Conservation (phyloP, 2,113 vertebrate species). For the Acanthisitta chloris region DNA sequence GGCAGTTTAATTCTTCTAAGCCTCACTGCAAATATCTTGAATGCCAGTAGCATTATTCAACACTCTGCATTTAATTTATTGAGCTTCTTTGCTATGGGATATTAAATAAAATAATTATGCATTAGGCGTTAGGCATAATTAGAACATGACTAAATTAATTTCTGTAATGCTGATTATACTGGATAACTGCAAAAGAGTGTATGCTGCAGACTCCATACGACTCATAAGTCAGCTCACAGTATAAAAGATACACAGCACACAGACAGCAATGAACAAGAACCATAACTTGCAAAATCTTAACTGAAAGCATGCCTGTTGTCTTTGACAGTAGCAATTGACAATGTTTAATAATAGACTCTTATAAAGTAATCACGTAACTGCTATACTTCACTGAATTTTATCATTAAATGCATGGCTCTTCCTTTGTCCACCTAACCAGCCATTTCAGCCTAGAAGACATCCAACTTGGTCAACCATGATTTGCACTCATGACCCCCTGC, state of each 20-base stretch:
- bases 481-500: neutral
- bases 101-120: conserved; percentile 13
- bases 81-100: neutral
- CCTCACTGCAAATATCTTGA: neutral
- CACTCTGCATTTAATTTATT: neutral
- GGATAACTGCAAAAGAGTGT: neutral
- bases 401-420: neutral
- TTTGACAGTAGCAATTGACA: neutral
- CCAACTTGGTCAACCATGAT: neutral
- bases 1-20: neutral
- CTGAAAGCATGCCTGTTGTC: neutral
- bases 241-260: neutral
- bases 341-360: neutral
- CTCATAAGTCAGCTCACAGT: neutral
- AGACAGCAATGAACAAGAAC: neutral
- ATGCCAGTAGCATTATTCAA: neutral
- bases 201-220: neutral
- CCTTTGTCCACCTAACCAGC: neutral
- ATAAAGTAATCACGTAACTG: neutral
- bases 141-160: neutral
- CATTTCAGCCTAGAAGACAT: neutral
- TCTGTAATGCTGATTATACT: neutral
- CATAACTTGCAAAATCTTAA: neutral
- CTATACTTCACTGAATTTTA: neutral
- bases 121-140: neutral